Percentiles rank a stretch among this genome's conserved stretches.
Evolutionary conservation across 2,888 invertebrate genomes (phyloP).

Genomic region (Spisula solida): DNA sequence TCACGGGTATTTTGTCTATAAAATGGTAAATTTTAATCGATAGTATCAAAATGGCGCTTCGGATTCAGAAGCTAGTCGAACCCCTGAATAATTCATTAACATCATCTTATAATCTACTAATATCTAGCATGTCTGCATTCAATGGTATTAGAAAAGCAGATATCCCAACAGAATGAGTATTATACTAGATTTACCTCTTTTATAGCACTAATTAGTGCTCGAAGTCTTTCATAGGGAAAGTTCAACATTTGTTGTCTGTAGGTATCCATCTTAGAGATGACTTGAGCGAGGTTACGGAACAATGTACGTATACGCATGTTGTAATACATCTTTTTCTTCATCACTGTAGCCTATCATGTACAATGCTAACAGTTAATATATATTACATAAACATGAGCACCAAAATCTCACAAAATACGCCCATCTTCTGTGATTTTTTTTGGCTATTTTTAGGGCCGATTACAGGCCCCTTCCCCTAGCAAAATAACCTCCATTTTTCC

Average conservation of each 20-base stretch:
- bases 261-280: conserved; percentile 79
- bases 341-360: conserved; percentile 84
- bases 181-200: conserved; percentile 79
- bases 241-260: conserved; percentile 80
- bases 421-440: too few species aligned
- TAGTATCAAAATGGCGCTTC: too few species aligned
- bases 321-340: conserved; percentile 88
- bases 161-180: neutral
- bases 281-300: conserved; percentile 81
- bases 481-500: too few species aligned
- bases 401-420: too few species aligned
- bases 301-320: conserved; percentile 86
- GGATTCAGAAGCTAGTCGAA: too few species aligned
- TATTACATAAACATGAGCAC: neutral
- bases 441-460: too few species aligned
- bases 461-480: too few species aligned
- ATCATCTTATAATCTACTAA: too few species aligned
- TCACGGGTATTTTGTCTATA: too few species aligned
- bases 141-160: neutral
- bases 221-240: conserved; percentile 78
- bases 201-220: conserved; percentile 77
- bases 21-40: too few species aligned
- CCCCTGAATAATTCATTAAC: too few species aligned
- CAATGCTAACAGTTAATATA: neutral
- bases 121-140: too few species aligned